Evolutionary conservation across 2,797 vertebrate genomes (phyloP), one percentile per base, ranked within the genome.

Genomic region (Gambelia wislizenii): DNA sequence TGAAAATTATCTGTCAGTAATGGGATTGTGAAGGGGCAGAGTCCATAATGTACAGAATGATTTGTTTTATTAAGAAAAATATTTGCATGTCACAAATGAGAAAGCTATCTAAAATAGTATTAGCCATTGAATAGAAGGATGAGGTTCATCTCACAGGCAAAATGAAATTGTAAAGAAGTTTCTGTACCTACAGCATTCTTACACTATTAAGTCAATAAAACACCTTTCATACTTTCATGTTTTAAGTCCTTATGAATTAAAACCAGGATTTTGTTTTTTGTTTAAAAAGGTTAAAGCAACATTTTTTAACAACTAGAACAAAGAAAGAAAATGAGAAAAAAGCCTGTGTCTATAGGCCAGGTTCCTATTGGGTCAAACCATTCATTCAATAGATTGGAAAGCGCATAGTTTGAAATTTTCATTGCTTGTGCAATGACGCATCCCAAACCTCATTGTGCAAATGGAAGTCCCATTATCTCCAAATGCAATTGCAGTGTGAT

Each of bases 121-220:
- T 16, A 39, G 22, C 10, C 30, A 2, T 81, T 87, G 14, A 80
- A 74, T 16, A 30, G 22, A 72, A 89, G 76, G 76, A 85, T 85
- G 42, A 74, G 4, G n/a, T 33, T 89, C n/a, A 22, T 39, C 49
- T 85, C n/a, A 61, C 4, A 72, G 69, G 52, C 75, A 72, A 80
- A 81, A 36, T 61, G 39, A 36, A 76, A 67, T 20, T 33, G n/a
- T 18, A 84, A 30, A 10, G 42, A 72, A n/a, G 49, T 30, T 49
- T 13, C 12, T 49, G 10, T 56, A 42, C 72, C 27, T 10, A 81
- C 52, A 72, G n/a, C 22, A 52, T 54, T 89, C 47, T 54, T 25
- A 47, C 85, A 83, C 47, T 72, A 79, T 79, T 49, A 85, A 85
- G 49, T 25, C 76, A 80, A 61, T 70, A 85, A 81, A 89, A 67